Base-by-base conservation (phyloP, 2,888 invertebrate species). In the Philereme transversata region DNA sequence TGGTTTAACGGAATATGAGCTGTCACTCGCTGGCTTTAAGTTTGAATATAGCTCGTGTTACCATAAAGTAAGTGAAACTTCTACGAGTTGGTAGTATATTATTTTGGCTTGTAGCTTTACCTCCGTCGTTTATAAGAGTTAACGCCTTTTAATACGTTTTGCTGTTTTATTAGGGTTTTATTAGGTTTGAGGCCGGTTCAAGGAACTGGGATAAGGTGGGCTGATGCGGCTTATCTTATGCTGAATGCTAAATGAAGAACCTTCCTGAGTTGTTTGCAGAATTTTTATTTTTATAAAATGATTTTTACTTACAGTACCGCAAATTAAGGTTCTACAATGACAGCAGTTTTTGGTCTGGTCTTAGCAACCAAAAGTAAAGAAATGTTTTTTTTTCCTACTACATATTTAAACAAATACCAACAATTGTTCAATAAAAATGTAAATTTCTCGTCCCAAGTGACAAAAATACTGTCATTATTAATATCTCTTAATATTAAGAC, bases 131-230 rank as follows among this genome's bases (percentile, higher is more conserved):
- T 59, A 53, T 50, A 38, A 50, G 53, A 40, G 34, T 35, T 40
- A 40, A 53, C 45, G 49, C 59, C 7, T 45, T 58, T 49, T 45
- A 59, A 50, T 48, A 53, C 59, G 10, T 53, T 49, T 49, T 41
- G 38, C 51, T 45, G 59, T 52, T 53, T 44, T 53, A 59, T 49
- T 53, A 22, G 8, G 45, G 62, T 67, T 67, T 61, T 58, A 60
- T 67, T 53, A 47, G 34, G 51, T 57, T 54, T 40, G 43, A 36
- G 36, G 44, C 58, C 11, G 47, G 47, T 34, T 43, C 35, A 5
- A 33, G 41, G 51, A n/a, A 10, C 34, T 35, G 41, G 11, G 43
- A 9, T 48, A 34, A 35, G 9, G 9, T 11, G 38, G 49, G 38
- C 0, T 10, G 36, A 10, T 34, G 34, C 4, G 3, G 47, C 49